Evolutionary conservation across 1,140 invertebrate genomes (phyloP), one percentile per base, ranked within the genome.

Genomic region (Heliconius melpomene): DNA sequence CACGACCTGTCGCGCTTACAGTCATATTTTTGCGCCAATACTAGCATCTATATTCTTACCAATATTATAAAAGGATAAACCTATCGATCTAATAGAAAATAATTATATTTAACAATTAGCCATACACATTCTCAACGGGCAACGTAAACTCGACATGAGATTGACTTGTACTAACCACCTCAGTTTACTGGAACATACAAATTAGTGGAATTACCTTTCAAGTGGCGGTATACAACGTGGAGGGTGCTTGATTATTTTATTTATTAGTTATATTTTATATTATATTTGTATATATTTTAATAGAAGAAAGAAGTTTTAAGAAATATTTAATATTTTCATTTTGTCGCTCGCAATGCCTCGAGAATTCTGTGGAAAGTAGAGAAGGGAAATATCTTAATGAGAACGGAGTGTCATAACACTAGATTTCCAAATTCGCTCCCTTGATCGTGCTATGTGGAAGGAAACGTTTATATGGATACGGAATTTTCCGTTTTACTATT

Each of bases 91-190:
- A 2, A n/a, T n/a, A n/a, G n/a, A n/a, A n/a, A n/a, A n/a, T 66
- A 76, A 66, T 76, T 29, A 46, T 50, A 70, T 76, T 70, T 75
- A 66, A 50, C 29, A 72, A 75, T 75, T 74, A 75, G 0, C 26
- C 60, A 26, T 66, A 66, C 0, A 66, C 29, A 74, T 81, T 85
- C 80, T 83, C 79, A 77, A 60, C 66, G 54, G 79, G 75, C 81
- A 82, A 77, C 79, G 82, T 84, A 86, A 88, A 88, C 82, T 80
- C 60, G 87, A 88, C 85, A 86, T 83, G 40, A 77, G 84, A 87
- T 85, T 87, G 87, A 87, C 87, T 88, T 72, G 83, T 60, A 72
- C 74, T 85, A 87, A 76, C 60, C 46, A 76, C 60, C 75, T 76
- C 66, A 70, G 75, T 76, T 76, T 76, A 50, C 75, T 76, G 75